phyloP scores from a whole-genome alignment of 1,140 invertebrate species.

The Phthorimaea operculella region DNA sequence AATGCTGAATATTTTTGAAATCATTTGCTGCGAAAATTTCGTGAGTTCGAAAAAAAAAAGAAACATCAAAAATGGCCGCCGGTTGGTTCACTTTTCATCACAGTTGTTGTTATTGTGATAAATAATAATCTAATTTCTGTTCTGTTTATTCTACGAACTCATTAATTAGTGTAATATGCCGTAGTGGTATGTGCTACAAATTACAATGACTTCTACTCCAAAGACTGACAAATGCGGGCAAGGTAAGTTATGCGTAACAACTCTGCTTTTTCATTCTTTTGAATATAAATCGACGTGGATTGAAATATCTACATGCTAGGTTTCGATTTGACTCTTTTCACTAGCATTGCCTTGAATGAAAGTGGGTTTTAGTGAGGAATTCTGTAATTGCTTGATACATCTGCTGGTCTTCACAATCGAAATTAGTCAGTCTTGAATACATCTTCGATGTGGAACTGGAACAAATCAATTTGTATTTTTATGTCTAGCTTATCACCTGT shows the following conservation, averaged over 20 bases:
- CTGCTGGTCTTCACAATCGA: no score
- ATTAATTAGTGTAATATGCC: conserved; percentile 44
- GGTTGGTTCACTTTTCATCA: conserved; percentile 32
- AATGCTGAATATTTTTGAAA: no score
- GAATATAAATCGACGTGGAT: conserved; percentile 3
- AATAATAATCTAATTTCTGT: conserved; percentile 22
- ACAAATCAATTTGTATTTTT: no score
- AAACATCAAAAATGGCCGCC: conserved; percentile 33
- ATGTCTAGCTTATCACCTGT: no score
- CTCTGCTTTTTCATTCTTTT: conserved; percentile 1
- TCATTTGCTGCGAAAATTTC: no score
- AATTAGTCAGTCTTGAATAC: no score
- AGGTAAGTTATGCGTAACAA: conserved; percentile 35
- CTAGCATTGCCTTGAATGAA: no score
- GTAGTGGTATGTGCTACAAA: conserved; percentile 32
- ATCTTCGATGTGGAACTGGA: no score
- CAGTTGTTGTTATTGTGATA: conserved; percentile 29
- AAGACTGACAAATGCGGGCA: conserved; percentile 61
- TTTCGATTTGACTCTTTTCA: no score
- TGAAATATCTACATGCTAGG: neutral
- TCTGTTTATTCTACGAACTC: conserved; percentile 5
- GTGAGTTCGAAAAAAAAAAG: neutral
- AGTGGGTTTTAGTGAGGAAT: no score
- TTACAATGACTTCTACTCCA: conserved; percentile 62
- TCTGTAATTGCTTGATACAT: no score